Evolutionary conservation across 2,888 invertebrate genomes (phyloP), one percentile per base, ranked within the genome.

Genomic region (Argyra leucocephala): DNA sequence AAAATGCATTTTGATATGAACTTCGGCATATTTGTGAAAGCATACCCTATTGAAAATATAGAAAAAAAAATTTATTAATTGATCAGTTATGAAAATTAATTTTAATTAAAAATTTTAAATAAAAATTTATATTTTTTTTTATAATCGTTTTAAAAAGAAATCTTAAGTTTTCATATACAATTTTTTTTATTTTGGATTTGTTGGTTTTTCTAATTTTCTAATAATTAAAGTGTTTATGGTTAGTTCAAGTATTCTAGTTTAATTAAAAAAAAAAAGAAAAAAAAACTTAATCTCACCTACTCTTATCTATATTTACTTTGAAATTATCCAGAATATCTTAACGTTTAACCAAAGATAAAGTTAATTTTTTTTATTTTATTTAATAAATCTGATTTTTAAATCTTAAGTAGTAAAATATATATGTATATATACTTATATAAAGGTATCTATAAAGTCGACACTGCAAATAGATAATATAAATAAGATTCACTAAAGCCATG

Each of bases 1-100:
- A 85, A 24, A 87, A 85, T 12, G 85, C 82, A 26, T 85, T 83
- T 74, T 87, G 82, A 76, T 87, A 85, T 63, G 87, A 86, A 22
- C 90, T 90, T 68, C 93, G 87, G 75, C 92, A 91, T 68, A 94
- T 86, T 74, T 92, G 91, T 68, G 91, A 87, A 71, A 94, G 82
- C 64, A 89, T 86, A 73, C 89, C 84, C 91, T 91, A 84, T 21
- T n/a, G n/a, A 82, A 81, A 66, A 48, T 18, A 18, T 1, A 48
- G 12, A 48, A 63, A 63, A 61, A 65, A 37, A 60, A 66, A 65
- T 57, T 60, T 57, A 31, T 23, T 6, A 31, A 31, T 31, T 31
- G 26, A 31, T 10, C n/a, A n/a, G n/a, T n/a, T n/a, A n/a, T n/a
- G n/a, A n/a, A n/a, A n/a, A n/a, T n/a, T n/a, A n/a, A n/a, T n/a